Percentiles rank a stretch among this genome's conserved stretches.
phyloP scores from a whole-genome alignment of 2,113 vertebrate genomes.

The Dipodomys spectabilis region DNA sequence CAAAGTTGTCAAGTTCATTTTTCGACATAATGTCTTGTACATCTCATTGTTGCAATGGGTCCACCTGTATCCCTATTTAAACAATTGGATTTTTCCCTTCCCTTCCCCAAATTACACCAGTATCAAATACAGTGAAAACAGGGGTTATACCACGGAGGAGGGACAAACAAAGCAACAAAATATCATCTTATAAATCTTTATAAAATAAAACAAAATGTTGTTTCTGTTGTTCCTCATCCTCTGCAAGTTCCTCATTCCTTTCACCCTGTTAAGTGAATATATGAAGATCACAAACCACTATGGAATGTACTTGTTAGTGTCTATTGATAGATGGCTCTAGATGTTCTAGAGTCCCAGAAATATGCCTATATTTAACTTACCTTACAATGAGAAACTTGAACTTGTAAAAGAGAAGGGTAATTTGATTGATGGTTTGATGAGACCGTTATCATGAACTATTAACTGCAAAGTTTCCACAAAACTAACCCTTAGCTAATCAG shows the following conservation, averaged over 20 bases:
- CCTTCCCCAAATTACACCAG: no score
- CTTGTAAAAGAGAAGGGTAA: background rate
- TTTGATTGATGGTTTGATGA: slow-evolving; percentile 6
- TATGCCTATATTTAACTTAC: background rate
- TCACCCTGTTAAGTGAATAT: background rate
- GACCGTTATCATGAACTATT: background rate
- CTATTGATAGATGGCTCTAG: background rate
- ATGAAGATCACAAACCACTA: background rate
- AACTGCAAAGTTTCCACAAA: background rate
- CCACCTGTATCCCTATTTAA: no score
- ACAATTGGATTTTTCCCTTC: no score
- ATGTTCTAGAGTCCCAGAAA: background rate
- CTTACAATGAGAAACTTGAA: background rate
- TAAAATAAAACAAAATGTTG: background rate
- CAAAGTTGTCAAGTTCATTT: no score
- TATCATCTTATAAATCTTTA: no score
- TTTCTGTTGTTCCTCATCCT: background rate
- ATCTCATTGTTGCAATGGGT: no score
- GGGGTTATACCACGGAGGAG: no score
- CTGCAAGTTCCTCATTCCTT: background rate
- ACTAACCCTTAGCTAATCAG: background rate
- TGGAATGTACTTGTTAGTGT: background rate
- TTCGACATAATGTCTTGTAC: no score
- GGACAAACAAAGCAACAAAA: no score
- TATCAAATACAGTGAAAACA: no score